Conservation (phyloP, 2,797 vertebrate species). For the Eremophila alpestris region DNA sequence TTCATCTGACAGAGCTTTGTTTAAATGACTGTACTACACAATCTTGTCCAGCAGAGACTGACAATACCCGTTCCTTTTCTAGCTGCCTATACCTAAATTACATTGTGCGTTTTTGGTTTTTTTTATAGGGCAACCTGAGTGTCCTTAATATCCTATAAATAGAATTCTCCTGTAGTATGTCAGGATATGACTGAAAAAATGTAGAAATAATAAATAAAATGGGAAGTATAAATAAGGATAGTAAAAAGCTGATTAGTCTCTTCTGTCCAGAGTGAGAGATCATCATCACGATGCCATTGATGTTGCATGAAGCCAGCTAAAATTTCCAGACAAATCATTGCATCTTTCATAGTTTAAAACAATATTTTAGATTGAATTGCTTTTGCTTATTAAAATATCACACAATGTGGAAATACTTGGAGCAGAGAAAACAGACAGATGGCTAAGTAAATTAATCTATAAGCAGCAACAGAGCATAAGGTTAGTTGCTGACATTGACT, state of each 20-base stretch:
- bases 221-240: slow-evolving; percentile 54
- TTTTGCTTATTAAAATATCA: slow-evolving; percentile 33
- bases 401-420: slow-evolving; percentile 36
- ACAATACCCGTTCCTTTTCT: background rate
- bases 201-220: slow-evolving; percentile 23
- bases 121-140: background rate
- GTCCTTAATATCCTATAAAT: background rate
- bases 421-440: slow-evolving; percentile 64
- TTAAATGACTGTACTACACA: background rate
- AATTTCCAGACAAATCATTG: slow-evolving; percentile 57
- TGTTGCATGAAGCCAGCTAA: slow-evolving; percentile 21
- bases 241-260: slow-evolving; percentile 47
- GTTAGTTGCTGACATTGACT: slow-evolving; percentile 65
- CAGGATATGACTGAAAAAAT: background rate
- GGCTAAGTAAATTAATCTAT: slow-evolving; percentile 69
- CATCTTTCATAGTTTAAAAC: slow-evolving; percentile 62
- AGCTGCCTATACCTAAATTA: background rate
- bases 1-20: background rate
- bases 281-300: background rate
- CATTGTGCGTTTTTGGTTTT: rapidly evolving
- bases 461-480: slow-evolving; percentile 58
- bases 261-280: slow-evolving; percentile 16
- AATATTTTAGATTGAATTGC: slow-evolving; percentile 50
- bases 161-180: background rate
- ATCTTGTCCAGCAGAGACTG: background rate